Conservation (phyloP, 2,888 invertebrate species). For the Busseola fusca region DNA sequence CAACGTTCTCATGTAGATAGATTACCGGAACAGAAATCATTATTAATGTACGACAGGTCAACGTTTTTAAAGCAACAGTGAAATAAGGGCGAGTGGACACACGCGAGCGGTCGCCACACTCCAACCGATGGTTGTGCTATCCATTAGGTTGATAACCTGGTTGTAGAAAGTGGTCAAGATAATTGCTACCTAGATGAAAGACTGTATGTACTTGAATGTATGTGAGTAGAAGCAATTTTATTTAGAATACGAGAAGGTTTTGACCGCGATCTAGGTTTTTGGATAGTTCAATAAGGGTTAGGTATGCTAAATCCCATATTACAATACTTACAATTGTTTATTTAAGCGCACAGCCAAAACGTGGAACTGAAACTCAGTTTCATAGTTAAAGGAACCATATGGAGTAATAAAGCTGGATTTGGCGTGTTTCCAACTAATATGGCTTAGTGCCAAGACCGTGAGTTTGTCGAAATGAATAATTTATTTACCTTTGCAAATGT, state of each 20-base stretch:
- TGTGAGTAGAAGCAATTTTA: not conserved
- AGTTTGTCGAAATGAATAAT: conserved; percentile 20
- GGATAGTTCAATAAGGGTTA: not conserved
- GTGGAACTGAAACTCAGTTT: not conserved
- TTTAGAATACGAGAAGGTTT: not conserved
- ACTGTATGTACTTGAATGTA: conserved; percentile 6
- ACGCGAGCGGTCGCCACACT: conserved; percentile 37
- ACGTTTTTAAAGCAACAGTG: conserved; percentile 12
- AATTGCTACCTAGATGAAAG: conserved; percentile 27
- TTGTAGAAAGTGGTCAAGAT: conserved; percentile 9
- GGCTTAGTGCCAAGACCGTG: conserved; percentile 32
- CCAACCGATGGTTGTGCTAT: not conserved
- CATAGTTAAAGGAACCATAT: conserved; percentile 12
- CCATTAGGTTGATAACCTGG: conserved; percentile 21
- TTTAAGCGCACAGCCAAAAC: not conserved
- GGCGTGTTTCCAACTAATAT: conserved; percentile 30
- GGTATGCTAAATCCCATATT: not conserved
- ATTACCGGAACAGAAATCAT: conserved; percentile 35
- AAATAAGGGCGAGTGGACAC: conserved; percentile 32
- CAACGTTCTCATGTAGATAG: not conserved
- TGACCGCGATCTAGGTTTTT: conserved; percentile 1
- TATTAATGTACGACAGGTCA: conserved; percentile 49
- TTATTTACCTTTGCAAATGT: conserved; percentile 27
- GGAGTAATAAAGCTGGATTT: conserved; percentile 29
- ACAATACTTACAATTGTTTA: too few relatives aligned